phyloP scores from a whole-genome alignment of 2,113 vertebrate genomes.

The Leucopsar rothschildi region DNA sequence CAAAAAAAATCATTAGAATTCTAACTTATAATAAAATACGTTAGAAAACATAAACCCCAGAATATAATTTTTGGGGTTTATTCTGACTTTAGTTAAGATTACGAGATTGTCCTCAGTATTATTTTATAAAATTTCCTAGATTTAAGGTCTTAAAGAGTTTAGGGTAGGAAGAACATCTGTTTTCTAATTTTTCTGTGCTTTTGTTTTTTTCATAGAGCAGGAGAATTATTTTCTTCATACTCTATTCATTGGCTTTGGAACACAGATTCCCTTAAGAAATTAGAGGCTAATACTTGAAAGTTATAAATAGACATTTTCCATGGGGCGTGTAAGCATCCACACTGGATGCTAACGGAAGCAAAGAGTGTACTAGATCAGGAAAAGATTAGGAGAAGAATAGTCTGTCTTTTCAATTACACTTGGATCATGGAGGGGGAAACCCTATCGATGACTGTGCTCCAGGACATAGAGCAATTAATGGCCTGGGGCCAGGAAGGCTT shows the following conservation, averaged over 20 bases:
- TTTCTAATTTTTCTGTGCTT: not conserved
- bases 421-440: not conserved
- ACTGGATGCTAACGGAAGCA: not conserved
- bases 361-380: not conserved
- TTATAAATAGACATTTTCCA: not conserved
- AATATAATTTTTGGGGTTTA: not conserved
- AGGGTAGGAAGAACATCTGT: not conserved
- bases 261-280: not conserved
- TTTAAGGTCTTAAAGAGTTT: not conserved
- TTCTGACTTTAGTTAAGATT: not conserved
- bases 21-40: not conserved
- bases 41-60: not conserved
- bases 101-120: not conserved
- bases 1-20: not conserved
- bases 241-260: not conserved
- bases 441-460: not conserved
- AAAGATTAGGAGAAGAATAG: not conserved
- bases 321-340: not conserved
- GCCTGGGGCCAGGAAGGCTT: not conserved
- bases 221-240: not conserved
- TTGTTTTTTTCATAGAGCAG: not conserved
- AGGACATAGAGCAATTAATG: not conserved
- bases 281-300: not conserved
- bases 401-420: not conserved
- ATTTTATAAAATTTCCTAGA: not conserved